phyloP scores from a whole-genome alignment of 2,888 invertebrate genomes.

The Arctia plantaginis region DNA sequence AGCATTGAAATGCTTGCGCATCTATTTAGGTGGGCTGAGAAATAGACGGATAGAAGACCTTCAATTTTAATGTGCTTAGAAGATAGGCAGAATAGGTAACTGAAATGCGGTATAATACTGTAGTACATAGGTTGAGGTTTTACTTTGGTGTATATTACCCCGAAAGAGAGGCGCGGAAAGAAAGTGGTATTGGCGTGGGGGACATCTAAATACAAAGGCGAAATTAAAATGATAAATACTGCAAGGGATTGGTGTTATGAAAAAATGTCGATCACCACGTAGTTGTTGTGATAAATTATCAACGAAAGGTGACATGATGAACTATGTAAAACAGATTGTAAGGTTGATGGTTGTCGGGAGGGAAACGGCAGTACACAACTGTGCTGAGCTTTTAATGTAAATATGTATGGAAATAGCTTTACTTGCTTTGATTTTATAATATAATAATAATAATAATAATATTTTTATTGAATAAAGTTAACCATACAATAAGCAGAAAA shows the following conservation, averaged over 20 bases:
- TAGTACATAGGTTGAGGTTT: background rate
- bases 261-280: background rate
- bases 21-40: too few relatives aligned
- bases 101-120: background rate
- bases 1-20: background rate
- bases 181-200: background rate
- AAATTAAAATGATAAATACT: background rate
- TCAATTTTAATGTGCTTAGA: background rate
- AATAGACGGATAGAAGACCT: background rate
- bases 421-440: too few relatives aligned
- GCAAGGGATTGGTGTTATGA: background rate
- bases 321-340: background rate
- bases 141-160: background rate
- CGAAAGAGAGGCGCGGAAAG: background rate
- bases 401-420: background rate
- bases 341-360: background rate
- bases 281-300: background rate
- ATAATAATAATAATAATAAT: too few relatives aligned
- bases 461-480: too few relatives aligned
- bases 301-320: background rate
- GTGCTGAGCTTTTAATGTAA: background rate
- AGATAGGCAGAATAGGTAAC: background rate
- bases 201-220: background rate
- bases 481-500: too few relatives aligned
- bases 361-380: too few relatives aligned